Evolutionary conservation across 2,113 vertebrate species (phyloP).

Genomic region (Empidonax alnorum): DNA sequence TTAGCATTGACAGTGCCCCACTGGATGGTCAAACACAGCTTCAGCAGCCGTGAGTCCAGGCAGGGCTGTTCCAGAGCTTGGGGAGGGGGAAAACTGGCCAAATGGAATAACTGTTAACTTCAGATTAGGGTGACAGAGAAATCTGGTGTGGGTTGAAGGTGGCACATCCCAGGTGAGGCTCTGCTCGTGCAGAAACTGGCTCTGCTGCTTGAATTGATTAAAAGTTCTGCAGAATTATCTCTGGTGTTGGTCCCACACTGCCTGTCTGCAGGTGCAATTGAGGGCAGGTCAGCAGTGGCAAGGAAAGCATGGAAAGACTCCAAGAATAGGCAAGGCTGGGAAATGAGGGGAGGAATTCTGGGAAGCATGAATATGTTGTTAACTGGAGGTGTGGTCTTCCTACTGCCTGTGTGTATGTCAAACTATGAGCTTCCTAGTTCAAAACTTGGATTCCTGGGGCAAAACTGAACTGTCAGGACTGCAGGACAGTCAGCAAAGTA

Average conservation of each 20-base stretch:
- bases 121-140: accelerated
- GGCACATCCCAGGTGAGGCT: accelerated
- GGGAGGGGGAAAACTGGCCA: not conserved
- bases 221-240: not conserved
- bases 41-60: accelerated
- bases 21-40: not conserved
- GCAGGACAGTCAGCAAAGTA: not conserved
- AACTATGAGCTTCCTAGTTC: not conserved
- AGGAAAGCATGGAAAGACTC: not conserved
- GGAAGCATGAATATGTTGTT: accelerated
- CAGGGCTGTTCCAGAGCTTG: not conserved
- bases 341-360: not conserved
- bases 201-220: not conserved
- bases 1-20: not conserved
- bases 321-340: not conserved
- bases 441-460: not conserved
- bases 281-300: not conserved
- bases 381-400: not conserved
- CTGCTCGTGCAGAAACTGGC: not conserved
- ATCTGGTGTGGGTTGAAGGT: accelerated
- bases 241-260: accelerated
- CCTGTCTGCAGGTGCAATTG: not conserved
- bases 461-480: not conserved
- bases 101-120: not conserved
- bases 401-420: accelerated